Evolutionary conservation across 2,797 vertebrate genomes (phyloP).

Genomic region (Choloepus didactylus): DNA sequence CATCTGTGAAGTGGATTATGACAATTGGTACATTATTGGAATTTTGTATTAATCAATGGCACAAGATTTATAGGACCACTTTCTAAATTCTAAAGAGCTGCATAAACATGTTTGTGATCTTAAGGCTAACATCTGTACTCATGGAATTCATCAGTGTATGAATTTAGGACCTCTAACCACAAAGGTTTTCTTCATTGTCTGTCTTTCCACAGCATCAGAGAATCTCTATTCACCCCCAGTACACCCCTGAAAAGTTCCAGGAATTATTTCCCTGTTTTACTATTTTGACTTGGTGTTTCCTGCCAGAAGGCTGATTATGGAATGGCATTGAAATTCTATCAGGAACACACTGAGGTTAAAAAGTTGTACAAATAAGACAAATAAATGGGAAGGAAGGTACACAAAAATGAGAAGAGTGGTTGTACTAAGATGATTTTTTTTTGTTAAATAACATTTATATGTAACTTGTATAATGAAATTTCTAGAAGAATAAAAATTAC

Average conservation of each 20-base stretch:
- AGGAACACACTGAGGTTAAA: not conserved
- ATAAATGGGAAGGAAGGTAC: not conserved
- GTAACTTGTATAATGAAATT: not conserved
- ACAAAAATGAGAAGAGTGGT: not conserved
- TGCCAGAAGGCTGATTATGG: not conserved
- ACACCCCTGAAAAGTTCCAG: not conserved
- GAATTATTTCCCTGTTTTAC: not conserved
- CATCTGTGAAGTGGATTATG: not conserved
- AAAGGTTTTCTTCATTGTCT: not conserved
- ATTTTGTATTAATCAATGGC: not conserved
- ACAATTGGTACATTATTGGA: not conserved
- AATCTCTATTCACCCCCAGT: not conserved
- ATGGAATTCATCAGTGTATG: not conserved
- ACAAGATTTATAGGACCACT: not conserved
- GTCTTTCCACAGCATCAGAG: not conserved
- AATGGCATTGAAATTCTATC: not conserved
- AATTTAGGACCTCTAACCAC: not conserved
- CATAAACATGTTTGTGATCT: not conserved
- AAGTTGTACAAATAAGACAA: not conserved
- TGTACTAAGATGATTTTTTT: not conserved
- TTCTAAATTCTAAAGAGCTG: not conserved
- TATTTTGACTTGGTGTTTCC: not conserved
- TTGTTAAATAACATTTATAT: not conserved
- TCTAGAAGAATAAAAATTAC: not conserved
- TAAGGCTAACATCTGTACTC: not conserved